These are phyloP conservation scores for Rana temporaria DNA, from an alignment of 2,113 vertebrate species.

Conservation along the genomic window DNA sequence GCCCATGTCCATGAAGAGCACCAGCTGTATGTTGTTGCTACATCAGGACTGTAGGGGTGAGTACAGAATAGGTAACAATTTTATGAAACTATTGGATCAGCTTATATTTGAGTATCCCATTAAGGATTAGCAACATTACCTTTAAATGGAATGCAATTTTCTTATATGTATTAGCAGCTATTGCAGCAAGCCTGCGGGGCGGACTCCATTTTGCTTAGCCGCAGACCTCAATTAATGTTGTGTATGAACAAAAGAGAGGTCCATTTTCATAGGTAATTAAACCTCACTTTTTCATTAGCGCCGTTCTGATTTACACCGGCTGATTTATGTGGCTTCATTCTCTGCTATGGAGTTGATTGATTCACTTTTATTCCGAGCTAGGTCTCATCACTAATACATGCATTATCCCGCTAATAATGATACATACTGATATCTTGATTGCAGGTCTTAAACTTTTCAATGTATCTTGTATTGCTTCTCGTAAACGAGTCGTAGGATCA, in stretches of 20 bases:
- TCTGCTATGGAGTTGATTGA: not conserved
- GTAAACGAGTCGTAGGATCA: no score
- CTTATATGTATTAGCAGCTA: no score
- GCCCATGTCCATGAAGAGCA: no score
- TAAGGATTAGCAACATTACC: no score
- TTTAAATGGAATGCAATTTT: no score
- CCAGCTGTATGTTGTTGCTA: no score
- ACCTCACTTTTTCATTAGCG: slow-evolving; percentile 2
- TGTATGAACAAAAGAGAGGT: not conserved
- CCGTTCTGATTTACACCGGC: not conserved
- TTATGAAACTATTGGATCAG: no score
- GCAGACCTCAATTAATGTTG: not conserved
- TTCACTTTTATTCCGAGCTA: not conserved
- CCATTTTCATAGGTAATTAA: slow-evolving; percentile 12
- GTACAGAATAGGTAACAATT: no score
- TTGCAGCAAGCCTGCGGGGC: no score
- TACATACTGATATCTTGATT: not conserved
- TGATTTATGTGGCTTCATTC: not conserved
- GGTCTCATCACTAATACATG: not conserved
- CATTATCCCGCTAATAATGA: not conserved
- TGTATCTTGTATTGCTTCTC: not conserved
- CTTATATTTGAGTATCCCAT: no score
- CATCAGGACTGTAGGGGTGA: no score
- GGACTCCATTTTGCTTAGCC: no score
- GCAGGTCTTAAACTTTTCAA: not conserved